Conservation (phyloP, 2,113 vertebrate species). For the Brienomyrus longianalis region DNA sequence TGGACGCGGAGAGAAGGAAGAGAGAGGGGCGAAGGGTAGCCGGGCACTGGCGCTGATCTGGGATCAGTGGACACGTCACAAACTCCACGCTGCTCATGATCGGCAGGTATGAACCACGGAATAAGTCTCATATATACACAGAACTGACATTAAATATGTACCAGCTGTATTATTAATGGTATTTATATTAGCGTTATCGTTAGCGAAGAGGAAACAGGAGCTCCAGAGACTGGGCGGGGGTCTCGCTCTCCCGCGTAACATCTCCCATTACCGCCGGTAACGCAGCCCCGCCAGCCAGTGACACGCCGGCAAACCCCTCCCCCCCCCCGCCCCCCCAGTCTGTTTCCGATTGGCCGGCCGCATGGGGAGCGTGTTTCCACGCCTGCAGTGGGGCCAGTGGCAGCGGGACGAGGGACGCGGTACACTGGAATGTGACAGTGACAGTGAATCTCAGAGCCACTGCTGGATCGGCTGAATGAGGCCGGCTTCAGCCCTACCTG, state of each 20-base stretch:
- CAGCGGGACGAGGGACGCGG: background rate
- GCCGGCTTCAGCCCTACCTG: too few relatives aligned
- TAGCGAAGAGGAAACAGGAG: background rate
- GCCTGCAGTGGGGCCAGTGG: background rate
- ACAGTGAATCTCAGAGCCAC: background rate
- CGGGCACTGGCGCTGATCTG: background rate
- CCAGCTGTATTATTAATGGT: background rate
- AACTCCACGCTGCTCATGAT: background rate
- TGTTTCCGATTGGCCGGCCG: background rate
- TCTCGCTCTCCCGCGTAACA: background rate
- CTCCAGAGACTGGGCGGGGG: background rate
- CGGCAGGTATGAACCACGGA: background rate
- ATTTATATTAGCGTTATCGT: background rate
- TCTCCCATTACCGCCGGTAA: background rate
- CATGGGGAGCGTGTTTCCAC: background rate
- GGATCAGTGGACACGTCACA: background rate
- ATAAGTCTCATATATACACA: background rate
- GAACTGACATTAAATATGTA: background rate
- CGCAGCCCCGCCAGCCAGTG: background rate
- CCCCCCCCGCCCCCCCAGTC: background rate
- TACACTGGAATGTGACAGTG: background rate
- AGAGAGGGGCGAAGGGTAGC: background rate
- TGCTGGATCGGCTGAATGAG: background rate
- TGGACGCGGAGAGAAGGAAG: slow-evolving; percentile 22
- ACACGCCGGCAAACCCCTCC: background rate